Conservation (phyloP, 1,140 invertebrate species). For the Papilio aristodemus region DNA sequence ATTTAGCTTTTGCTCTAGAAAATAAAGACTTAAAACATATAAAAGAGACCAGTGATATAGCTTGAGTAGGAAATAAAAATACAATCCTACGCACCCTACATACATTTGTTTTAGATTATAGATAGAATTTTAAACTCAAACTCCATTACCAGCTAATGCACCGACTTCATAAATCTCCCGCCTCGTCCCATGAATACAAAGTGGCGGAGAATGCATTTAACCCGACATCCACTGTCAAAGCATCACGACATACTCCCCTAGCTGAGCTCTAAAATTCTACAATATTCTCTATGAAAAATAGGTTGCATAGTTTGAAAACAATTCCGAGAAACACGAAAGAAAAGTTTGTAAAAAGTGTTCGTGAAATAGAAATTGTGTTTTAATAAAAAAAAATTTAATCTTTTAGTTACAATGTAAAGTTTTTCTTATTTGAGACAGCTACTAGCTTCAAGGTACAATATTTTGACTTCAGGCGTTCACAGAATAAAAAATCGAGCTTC, state of each 20-base stretch:
- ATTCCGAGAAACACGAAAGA: not conserved
- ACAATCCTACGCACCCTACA: not conserved
- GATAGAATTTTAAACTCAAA: not conserved
- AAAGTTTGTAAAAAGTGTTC: not conserved
- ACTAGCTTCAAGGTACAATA: too few relatives aligned
- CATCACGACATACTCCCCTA: not conserved
- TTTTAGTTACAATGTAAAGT: too few relatives aligned
- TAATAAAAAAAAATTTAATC: too few relatives aligned
- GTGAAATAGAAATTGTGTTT: not conserved
- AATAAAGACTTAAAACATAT: too few relatives aligned
- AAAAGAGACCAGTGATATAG: too few relatives aligned
- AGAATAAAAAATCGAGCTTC: too few relatives aligned
- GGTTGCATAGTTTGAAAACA: conserved; percentile 1
- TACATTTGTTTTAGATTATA: not conserved
- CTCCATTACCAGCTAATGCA: not conserved
- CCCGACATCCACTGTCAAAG: not conserved
- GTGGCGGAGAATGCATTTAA: conserved; percentile 12
- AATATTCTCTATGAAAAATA: conserved; percentile 13
- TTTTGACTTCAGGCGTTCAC: too few relatives aligned
- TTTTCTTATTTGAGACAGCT: too few relatives aligned
- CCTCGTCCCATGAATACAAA: conserved; percentile 13
- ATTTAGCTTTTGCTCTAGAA: too few relatives aligned
- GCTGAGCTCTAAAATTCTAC: not conserved
- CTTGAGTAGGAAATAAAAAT: too few relatives aligned
- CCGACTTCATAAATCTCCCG: conserved; percentile 1